phyloP scores from a whole-genome alignment of 2,113 vertebrate species.

The Dascyllus trimaculatus region DNA sequence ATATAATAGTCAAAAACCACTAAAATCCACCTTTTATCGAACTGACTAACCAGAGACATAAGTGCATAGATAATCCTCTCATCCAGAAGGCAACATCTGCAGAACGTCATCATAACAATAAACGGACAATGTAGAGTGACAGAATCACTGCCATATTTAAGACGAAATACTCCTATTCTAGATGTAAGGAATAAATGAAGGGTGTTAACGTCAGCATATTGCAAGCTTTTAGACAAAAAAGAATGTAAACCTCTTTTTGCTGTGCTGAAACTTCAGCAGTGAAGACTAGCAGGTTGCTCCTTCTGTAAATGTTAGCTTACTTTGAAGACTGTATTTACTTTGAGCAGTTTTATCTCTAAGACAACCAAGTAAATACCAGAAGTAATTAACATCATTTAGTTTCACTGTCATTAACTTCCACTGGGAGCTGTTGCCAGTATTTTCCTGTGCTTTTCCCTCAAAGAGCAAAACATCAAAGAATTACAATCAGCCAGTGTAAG shows the following conservation, averaged over 20 bases:
- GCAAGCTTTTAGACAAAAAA: neutral
- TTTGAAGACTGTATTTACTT: neutral
- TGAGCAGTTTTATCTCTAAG: conserved; percentile 2
- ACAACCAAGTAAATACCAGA: neutral
- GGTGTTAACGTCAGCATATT: conserved; percentile 1
- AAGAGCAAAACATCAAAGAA: conserved; percentile 5
- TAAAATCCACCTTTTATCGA: conserved; percentile 27
- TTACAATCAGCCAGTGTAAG: neutral
- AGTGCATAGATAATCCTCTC: conserved; percentile 56
- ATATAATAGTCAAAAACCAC: conserved; percentile 60
- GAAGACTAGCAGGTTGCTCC: neutral
- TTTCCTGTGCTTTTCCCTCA: neutral
- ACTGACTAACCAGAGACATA: conserved; percentile 36
- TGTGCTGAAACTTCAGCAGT: neutral
- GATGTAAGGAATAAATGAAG: neutral
- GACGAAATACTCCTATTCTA: conserved; percentile 4
- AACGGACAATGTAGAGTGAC: neutral
- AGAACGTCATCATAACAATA: conserved; percentile 12
- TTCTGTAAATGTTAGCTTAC: neutral
- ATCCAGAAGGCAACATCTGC: conserved; percentile 33
- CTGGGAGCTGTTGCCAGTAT: neutral
- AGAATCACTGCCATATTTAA: neutral
- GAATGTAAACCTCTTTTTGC: conserved; percentile 6
- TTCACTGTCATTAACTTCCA: neutral
- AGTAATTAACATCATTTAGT: neutral